These are phyloP conservation scores for Eutolmus rufibarbis DNA, from an alignment of 2,888 invertebrate genomes.

Conservation along the genomic window DNA sequence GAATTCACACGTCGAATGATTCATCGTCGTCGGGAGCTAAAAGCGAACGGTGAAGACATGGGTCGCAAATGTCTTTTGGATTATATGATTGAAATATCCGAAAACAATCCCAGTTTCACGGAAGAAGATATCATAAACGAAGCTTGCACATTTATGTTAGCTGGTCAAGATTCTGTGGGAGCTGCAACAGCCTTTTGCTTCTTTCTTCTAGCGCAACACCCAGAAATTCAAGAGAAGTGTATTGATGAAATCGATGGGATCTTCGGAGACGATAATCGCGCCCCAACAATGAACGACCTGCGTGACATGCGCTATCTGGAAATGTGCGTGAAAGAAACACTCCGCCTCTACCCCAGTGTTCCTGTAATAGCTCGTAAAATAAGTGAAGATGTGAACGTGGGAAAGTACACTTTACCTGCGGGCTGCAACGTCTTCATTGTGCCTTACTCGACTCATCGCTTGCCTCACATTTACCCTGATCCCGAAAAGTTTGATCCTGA, in stretches of 20 bases:
- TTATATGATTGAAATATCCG: slow-evolving; percentile 66
- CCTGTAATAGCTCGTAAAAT: slow-evolving; percentile 60
- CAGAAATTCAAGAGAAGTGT: slow-evolving; percentile 63
- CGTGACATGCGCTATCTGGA: slow-evolving; percentile 72
- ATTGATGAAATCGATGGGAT: slow-evolving; percentile 64
- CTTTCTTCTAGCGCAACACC: slow-evolving; percentile 66
- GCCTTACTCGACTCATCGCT: slow-evolving; percentile 67
- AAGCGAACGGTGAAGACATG: slow-evolving; percentile 49
- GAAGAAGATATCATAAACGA: slow-evolving; percentile 69
- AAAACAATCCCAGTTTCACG: slow-evolving; percentile 64
- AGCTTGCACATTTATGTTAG: slow-evolving; percentile 70
- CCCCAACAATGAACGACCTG: slow-evolving; percentile 67
- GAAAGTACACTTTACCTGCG: slow-evolving; percentile 64
- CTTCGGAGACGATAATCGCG: slow-evolving; percentile 61
- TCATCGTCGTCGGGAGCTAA: slow-evolving; percentile 55
- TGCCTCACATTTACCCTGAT: slow-evolving; percentile 66
- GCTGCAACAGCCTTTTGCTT: slow-evolving; percentile 67
- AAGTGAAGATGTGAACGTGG: slow-evolving; percentile 60
- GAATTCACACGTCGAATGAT: slow-evolving; percentile 64
- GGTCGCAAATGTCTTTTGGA: slow-evolving; percentile 64
- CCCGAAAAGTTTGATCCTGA: slow-evolving; percentile 68
- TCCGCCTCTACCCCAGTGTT: slow-evolving; percentile 65
- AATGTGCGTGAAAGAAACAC: slow-evolving; percentile 73
- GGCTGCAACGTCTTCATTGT: slow-evolving; percentile 67
- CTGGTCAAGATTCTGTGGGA: slow-evolving; percentile 71